phyloP scores from a whole-genome alignment of 2,888 invertebrate species.

The Crossocerus cetratus region DNA sequence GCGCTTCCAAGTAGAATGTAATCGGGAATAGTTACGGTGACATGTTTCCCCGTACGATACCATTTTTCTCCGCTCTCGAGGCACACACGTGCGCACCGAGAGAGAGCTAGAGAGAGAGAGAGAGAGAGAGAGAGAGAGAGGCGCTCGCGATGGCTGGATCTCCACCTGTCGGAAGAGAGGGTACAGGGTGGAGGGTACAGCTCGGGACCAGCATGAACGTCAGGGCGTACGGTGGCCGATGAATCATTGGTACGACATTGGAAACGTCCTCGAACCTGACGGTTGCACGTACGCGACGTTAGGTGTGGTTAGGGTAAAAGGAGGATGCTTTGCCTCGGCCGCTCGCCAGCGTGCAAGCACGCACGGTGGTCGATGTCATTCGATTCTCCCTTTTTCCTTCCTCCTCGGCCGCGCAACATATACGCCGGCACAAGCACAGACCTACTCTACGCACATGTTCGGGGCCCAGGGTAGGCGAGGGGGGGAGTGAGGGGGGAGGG shows the following conservation, averaged over 20 bases:
- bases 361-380: constrained; percentile 52
- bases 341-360: constrained; percentile 35
- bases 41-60: no score
- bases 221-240: constrained; percentile 27
- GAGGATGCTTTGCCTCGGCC: constrained; percentile 10
- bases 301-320: constrained; percentile 46
- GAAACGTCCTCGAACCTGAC: constrained; percentile 32
- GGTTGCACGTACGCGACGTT: constrained; percentile 33
- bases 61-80: no score
- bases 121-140: constrained; percentile 7
- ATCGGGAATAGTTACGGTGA: no score
- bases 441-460: no score
- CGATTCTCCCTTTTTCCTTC: constrained; percentile 19
- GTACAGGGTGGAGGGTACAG: background rate
- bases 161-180: constrained; percentile 16
- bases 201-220: constrained; percentile 10
- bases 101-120: background rate
- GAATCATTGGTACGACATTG: constrained; percentile 37
- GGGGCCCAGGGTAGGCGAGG: no score
- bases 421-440: background rate
- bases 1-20: no score
- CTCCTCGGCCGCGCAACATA: background rate
- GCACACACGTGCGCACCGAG: no score
- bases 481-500: no score
- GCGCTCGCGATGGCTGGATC: background rate